Evolutionary conservation across 2,888 invertebrate genomes (phyloP), one percentile per base, ranked within the genome.

Genomic region (Sisyra terminalis): DNA sequence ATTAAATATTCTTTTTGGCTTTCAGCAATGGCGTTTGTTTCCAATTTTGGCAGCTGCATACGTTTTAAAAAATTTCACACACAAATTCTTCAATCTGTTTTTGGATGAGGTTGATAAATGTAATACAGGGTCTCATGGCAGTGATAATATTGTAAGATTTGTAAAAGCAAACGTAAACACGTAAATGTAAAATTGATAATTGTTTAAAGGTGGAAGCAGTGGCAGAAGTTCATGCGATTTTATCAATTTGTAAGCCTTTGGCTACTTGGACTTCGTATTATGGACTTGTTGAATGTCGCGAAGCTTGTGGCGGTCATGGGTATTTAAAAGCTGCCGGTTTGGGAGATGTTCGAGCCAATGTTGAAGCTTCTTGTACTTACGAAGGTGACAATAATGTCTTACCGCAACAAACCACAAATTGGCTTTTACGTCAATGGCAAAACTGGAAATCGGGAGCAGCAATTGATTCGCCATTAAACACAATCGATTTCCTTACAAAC

Each of bases 371-470:
- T 32, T 83, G 86, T 43, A 93, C 93, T 0, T 90, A 89, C 60
- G 93, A 93, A 59, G 92, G 93, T 1, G 92, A 93, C 64, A 93
- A 93, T 64, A 90, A 86, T 61, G 90, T 93, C 15, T 67, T 94
- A 3, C 72, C 83, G 0, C 92, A 92, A 55, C 92, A 92, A 61
- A 78, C 87, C 0, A 84, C 85, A 54, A 92, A 90, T 64, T 92
- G 87, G 79, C 64, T 92, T 43, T 57, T 83, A 38, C 62, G 78
- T 1, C 81, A 81, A 56, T 79, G 75, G 72, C 65, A 63, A 35
- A 55, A 64, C 2, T 61, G 68, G 1, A 54, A 59, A 14, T 49
- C 56, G 2, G 67, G 67, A 0, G 62, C 61, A 32, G 53, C 58
- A 3, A 60, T 71, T 11, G 71, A 71, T 52, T 73, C 81, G 24